Percentiles rank a stretch among this genome's conserved stretches.
These are phyloP conservation scores for Heteractis magnifica DNA, from an alignment of 92 coral and sea anemone species.

Conservation along the genomic window DNA sequence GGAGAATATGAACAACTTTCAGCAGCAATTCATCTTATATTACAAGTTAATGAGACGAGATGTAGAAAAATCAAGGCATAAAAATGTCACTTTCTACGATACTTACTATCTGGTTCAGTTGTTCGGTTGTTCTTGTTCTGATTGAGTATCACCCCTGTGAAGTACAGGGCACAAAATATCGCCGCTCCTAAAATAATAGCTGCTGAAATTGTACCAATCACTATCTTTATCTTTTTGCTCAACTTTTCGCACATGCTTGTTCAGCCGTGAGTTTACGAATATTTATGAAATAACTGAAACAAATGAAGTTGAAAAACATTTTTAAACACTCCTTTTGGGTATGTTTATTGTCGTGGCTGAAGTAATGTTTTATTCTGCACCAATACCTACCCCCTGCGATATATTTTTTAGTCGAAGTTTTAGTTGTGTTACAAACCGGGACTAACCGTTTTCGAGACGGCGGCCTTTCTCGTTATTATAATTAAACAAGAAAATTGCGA, in stretches of 20 bases:
- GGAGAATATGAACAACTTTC: not conserved
- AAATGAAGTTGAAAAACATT: not conserved
- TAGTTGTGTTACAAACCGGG: no score
- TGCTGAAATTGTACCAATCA: not conserved
- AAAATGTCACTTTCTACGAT: not conserved
- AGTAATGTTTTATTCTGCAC: not conserved
- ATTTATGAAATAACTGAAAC: not conserved
- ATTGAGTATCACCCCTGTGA: not conserved
- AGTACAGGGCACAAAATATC: not conserved
- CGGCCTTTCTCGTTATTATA: no score
- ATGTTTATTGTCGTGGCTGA: no score
- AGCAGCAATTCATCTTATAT: not conserved
- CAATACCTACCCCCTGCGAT: not conserved
- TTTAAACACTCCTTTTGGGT: not conserved
- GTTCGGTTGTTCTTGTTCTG: not conserved
- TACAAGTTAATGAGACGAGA: not conserved
- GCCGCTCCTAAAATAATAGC: not conserved
- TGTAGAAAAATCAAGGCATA: no score
- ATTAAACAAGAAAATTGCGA: no score
- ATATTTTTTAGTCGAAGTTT: no score
- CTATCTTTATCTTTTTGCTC: not conserved
- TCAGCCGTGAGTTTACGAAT: not conserved
- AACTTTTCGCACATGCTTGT: not conserved
- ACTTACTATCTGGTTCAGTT: not conserved
- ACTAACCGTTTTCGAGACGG: no score